These are phyloP conservation scores for Protonemura montana DNA, from an alignment of 2,888 invertebrate species.

Conservation along the genomic window DNA sequence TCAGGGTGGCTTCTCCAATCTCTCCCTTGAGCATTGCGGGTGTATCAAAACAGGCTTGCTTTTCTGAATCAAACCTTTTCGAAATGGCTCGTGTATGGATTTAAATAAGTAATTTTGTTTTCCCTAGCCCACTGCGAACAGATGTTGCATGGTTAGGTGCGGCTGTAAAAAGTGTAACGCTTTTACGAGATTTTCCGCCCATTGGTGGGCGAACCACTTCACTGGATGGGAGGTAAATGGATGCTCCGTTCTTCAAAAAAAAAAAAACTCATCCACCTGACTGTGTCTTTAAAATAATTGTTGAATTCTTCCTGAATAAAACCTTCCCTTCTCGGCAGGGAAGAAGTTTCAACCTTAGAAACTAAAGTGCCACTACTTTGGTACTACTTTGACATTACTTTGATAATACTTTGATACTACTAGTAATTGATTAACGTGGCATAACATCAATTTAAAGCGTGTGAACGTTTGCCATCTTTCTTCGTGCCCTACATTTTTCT, in stretches of 20 bases:
- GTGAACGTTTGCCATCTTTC: too few relatives aligned
- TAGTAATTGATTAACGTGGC: too few relatives aligned
- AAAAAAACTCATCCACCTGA: neutral
- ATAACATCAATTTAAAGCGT: too few relatives aligned
- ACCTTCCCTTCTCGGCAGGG: too few relatives aligned
- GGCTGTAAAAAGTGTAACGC: conserved; percentile 34
- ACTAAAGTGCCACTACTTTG: too few relatives aligned
- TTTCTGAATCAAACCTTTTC: conserved; percentile 28
- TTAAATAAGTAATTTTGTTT: conserved; percentile 39
- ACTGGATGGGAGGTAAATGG: conserved; percentile 18
- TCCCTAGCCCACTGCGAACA: conserved; percentile 9
- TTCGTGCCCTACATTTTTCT: too few relatives aligned
- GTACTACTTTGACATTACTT: too few relatives aligned
- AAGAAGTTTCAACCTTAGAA: too few relatives aligned
- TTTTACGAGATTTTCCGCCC: conserved; percentile 33
- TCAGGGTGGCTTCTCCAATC: neutral
- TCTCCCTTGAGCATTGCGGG: neutral
- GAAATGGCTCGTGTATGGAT: conserved; percentile 37
- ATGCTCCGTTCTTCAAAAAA: conserved; percentile 28
- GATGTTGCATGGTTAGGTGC: conserved; percentile 15
- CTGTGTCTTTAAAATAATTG: neutral
- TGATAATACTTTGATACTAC: too few relatives aligned
- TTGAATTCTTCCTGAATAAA: neutral
- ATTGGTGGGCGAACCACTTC: conserved; percentile 27
- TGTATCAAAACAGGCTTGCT: conserved; percentile 1